Evolutionary conservation across 2,113 vertebrate genomes (phyloP), one percentile per base, ranked within the genome.

Genomic region (Platycercus adscitus): DNA sequence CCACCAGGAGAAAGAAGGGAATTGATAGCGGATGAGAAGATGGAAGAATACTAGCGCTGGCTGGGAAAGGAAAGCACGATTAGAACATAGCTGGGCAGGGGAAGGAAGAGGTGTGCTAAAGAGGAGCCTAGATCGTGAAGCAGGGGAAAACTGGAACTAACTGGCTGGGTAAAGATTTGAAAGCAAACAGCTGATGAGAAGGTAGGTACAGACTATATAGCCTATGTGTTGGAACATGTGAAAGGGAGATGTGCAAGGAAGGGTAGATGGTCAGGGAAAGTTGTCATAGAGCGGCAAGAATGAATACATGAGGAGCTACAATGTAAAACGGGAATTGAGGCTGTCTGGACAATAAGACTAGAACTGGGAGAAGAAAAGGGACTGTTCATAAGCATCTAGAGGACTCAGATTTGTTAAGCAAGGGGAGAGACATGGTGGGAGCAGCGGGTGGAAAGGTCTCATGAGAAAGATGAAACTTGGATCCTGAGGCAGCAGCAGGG

Each of bases 151-250:
- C 1, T 18, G 13, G 17, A 88, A 50, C 44, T 82, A 28, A 47
- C 52, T 64, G 26, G 0, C 37, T 65, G 11, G 18, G 13, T 81
- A 31, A 56, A 69, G 37, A 69, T 56, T 60, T 68, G 55, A 79
- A 13, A n/a, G 23, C 49, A 80, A 80, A 80, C 7, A 58, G 20
- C 26, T 84, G 52, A 69, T 79, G 69, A 55, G 23, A 61, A 94
- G 21, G 17, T 10, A 33, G 4, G 10, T 52, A 41, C 19, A 55
- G n/a, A 55, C 35, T 52, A 5, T 35, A 8, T 50, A 26, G 52
- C 14, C 26, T 33, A 0, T 69, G 66, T 46, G 46, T 33, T 70
- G 43, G 72, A 86, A 35, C 33, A 55, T 0, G 0, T 17, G 17
- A 76, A 90, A 81, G n/a, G 37, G 26, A 78, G 19, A 46, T 19